Conservation (phyloP, 2,113 vertebrate species). For the Oncorhynchus nerka region DNA sequence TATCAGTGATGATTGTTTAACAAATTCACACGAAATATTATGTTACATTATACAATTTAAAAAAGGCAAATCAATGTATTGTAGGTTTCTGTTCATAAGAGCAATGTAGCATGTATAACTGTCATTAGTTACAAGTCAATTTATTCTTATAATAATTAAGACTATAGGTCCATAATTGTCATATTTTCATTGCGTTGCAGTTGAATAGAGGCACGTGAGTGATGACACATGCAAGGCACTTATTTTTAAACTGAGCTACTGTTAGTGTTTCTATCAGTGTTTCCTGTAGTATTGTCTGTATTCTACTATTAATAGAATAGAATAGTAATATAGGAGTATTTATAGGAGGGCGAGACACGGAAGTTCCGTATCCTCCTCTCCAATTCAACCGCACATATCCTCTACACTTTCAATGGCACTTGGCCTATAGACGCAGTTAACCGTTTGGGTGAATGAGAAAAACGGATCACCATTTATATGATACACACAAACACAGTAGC, state of each 20-base stretch:
- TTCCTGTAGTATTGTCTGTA: constrained; percentile 61
- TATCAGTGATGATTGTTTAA: too few species aligned
- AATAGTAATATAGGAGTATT: constrained; percentile 57
- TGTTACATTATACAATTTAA: neutral
- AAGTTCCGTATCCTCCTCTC: constrained; percentile 37
- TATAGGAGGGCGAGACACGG: constrained; percentile 41
- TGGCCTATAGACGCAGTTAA: constrained; percentile 20
- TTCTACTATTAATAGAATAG: constrained; percentile 57
- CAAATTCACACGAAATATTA: too few species aligned
- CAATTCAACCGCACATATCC: constrained; percentile 35
- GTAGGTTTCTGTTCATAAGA: too few species aligned
- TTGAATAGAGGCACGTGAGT: neutral
- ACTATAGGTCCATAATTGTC: too few species aligned
- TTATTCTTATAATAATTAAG: too few species aligned
- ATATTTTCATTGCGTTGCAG: too few species aligned
- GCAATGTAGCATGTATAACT: too few species aligned
- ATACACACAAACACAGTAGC: neutral
- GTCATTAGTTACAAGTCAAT: too few species aligned
- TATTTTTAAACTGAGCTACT: constrained; percentile 37
- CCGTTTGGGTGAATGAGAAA: constrained; percentile 1
- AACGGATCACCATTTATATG: neutral
- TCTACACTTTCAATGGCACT: constrained; percentile 30
- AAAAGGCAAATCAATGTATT: neutral
- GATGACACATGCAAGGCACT: neutral
- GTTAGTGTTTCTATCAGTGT: constrained; percentile 39